Evolutionary conservation across 2,113 vertebrate genomes (phyloP).

Genomic region (Fregata magnificens): DNA sequence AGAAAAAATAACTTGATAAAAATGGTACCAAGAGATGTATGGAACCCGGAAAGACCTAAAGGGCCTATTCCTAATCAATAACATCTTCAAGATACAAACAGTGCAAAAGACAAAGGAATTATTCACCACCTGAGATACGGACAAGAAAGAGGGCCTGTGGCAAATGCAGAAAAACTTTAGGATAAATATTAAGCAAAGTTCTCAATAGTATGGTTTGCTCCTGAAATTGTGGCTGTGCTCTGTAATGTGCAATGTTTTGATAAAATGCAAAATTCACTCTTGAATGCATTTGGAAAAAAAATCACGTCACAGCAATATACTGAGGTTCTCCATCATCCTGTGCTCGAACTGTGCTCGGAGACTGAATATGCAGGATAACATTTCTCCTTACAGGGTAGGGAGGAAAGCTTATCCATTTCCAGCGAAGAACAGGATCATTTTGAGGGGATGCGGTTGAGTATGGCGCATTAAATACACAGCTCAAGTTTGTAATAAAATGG

Average conservation of each 20-base stretch:
- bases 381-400: not conserved
- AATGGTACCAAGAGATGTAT: not conserved
- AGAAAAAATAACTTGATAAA: not conserved
- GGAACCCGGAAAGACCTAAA: not conserved
- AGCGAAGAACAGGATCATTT: not conserved
- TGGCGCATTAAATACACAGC: not conserved
- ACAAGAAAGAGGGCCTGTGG: not conserved
- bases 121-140: not conserved
- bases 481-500: not conserved
- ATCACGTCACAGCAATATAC: not conserved
- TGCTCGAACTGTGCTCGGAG: not conserved
- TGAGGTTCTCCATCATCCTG: not conserved
- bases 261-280: not conserved
- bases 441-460: not conserved
- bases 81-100: not conserved
- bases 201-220: not conserved
- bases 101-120: not conserved
- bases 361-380: not conserved
- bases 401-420: not conserved
- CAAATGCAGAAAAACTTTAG: not conserved
- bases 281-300: not conserved
- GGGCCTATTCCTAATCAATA: not conserved
- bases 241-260: not conserved
- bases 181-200: not conserved
- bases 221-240: not conserved